Conservation (phyloP, 2,888 invertebrate species). For the Phengaris alcon region DNA sequence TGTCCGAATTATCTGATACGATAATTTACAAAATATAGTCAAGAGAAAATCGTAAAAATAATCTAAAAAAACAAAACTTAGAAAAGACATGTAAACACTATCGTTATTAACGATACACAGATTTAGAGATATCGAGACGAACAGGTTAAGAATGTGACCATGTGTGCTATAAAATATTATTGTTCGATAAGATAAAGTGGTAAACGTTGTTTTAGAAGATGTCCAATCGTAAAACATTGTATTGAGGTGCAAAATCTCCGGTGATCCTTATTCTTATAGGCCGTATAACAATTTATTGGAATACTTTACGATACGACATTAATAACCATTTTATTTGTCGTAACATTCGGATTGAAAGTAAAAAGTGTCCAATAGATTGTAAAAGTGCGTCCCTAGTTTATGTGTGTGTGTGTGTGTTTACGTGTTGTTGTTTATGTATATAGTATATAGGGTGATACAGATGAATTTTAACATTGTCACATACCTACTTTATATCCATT, state of each 20-base stretch:
- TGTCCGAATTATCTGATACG: conserved; percentile 4
- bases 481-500: neutral
- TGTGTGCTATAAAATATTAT: conserved; percentile 25
- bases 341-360: conserved; percentile 25
- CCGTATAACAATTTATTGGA: conserved; percentile 25
- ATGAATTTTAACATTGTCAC: conserved; percentile 6
- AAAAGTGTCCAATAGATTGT: conserved; percentile 21
- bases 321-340: conserved; percentile 26
- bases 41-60: conserved; percentile 8
- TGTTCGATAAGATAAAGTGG: conserved; percentile 40
- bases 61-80: neutral
- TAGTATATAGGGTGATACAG: neutral
- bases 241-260: conserved; percentile 49
- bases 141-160: conserved; percentile 7
- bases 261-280: conserved; percentile 44
- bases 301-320: conserved; percentile 24
- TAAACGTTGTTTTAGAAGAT: conserved; percentile 50
- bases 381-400: conserved; percentile 7
- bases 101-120: conserved; percentile 19
- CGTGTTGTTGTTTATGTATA: conserved; percentile 23
- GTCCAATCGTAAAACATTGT: conserved; percentile 55
- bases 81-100: conserved; percentile 15
- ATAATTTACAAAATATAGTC: neutral
- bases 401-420: too few species aligned
- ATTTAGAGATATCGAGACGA: conserved; percentile 15